These are phyloP conservation scores for Sinelater perroti DNA, from an alignment of 2,888 invertebrate genomes.

Conservation along the genomic window DNA sequence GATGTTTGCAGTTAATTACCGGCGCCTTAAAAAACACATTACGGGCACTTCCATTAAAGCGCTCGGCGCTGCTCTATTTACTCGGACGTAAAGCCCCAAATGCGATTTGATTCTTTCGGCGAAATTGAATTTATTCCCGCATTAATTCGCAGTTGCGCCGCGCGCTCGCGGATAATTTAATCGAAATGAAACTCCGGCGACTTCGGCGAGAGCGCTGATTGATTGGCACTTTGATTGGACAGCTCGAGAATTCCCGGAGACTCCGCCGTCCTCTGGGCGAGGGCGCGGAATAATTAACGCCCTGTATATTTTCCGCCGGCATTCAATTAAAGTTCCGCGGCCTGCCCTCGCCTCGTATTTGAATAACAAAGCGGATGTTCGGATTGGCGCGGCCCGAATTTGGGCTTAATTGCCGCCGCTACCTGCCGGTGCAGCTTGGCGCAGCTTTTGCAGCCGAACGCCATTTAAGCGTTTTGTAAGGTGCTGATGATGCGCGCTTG, in stretches of 20 bases:
- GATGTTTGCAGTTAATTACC: no score
- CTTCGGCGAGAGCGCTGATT: slow-evolving; percentile 5
- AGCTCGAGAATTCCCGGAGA: slow-evolving; percentile 10
- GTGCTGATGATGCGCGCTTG: neutral
- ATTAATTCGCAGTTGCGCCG: slow-evolving; percentile 7
- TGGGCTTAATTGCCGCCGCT: no score
- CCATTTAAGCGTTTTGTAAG: neutral
- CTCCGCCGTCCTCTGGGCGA: neutral
- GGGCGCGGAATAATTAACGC: slow-evolving; percentile 3
- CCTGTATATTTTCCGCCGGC: slow-evolving; percentile 3
- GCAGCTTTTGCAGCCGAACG: no score
- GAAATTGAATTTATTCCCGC: slow-evolving; percentile 19
- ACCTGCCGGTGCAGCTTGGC: no score
- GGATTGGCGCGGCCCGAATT: no score
- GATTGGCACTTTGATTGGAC: slow-evolving; percentile 26
- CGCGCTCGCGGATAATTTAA: slow-evolving; percentile 4
- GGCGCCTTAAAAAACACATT: no score
- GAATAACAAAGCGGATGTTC: slow-evolving; percentile 3
- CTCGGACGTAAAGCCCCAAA: neutral
- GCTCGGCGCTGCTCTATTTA: neutral
- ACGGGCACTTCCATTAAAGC: no score
- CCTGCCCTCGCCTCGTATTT: neutral
- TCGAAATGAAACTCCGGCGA: neutral
- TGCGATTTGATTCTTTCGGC: slow-evolving; percentile 1
- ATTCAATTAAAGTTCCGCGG: neutral